Evolutionary conservation across 2,888 invertebrate species (phyloP).

Genomic region (Elegia similella): DNA sequence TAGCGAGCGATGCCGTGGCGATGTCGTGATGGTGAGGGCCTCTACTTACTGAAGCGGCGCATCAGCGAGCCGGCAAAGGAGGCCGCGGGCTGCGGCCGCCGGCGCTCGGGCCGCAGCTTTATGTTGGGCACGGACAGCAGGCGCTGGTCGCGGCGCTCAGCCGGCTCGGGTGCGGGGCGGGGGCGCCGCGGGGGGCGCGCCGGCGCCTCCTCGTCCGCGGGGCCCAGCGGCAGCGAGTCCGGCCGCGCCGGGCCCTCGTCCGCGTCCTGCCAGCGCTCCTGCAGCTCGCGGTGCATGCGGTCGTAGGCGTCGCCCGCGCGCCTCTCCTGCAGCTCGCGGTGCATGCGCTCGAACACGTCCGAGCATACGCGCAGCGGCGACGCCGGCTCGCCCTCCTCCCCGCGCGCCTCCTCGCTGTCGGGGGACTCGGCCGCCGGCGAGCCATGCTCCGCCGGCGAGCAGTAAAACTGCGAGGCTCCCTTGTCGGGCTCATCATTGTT

Average conservation of each 20-base stretch:
- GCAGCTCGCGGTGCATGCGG: constrained; percentile 70
- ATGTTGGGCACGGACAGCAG: constrained; percentile 90
- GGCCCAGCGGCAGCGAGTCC: constrained; percentile 80
- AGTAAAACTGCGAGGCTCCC: constrained; percentile 65
- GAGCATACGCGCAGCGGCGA: constrained; percentile 64
- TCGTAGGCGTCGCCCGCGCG: constrained; percentile 59
- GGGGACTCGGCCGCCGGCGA: constrained; percentile 42
- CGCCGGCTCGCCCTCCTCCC: constrained; percentile 31
- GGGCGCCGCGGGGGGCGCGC: constrained; percentile 73
- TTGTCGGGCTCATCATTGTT: constrained; percentile 53
- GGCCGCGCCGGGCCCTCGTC: constrained; percentile 69
- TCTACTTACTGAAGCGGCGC: constrained; percentile 94
- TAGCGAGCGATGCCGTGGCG: constrained; percentile 19
- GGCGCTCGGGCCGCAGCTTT: constrained; percentile 81
- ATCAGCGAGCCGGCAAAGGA: constrained; percentile 88
- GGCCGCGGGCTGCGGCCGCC: constrained; percentile 75
- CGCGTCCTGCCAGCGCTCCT: constrained; percentile 68
- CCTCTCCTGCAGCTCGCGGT: constrained; percentile 61
- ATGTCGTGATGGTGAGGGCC: constrained; percentile 43
- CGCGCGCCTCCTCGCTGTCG: constrained; percentile 42
- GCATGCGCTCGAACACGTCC: constrained; percentile 69
- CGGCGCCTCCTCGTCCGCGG: constrained; percentile 53
- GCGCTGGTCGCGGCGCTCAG: constrained; percentile 83
- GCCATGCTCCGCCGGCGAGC: constrained; percentile 45
- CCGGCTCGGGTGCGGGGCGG: constrained; percentile 62